A percentile compares a stretch with the other conserved stretches of the same genome.
These are phyloP conservation scores for Rhineura floridana DNA, from an alignment of 2,113 vertebrate genomes.

Conservation along the genomic window DNA sequence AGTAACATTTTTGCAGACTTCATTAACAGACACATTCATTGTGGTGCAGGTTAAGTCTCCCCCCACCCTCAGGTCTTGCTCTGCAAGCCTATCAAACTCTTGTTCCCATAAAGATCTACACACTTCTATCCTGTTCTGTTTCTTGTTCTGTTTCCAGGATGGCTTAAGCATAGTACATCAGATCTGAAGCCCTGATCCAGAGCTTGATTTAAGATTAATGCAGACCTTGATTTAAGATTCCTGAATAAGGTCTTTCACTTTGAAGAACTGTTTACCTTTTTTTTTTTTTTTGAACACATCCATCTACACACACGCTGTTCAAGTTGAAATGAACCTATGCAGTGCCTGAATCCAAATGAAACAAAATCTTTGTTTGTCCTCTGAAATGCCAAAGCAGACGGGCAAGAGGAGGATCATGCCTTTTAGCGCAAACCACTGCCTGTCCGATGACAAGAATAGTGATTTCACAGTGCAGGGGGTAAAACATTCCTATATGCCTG, in stretches of 20 bases:
- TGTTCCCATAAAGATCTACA: not conserved
- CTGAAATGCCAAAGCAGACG: not conserved
- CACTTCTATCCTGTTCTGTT: not conserved
- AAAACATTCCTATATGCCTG: not conserved
- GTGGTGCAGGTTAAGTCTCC: not conserved
- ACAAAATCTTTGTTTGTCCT: not conserved
- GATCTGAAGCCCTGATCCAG: conserved; percentile 43
- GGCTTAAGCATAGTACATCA: conserved; percentile 48
- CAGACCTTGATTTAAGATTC: not conserved
- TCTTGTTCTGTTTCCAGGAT: conserved; percentile 52
- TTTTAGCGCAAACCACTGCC: not conserved
- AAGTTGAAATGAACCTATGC: conserved; percentile 47
- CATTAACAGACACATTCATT: not conserved
- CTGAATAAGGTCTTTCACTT: conserved; percentile 35
- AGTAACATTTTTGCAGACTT: not conserved
- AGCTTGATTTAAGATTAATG: not conserved
- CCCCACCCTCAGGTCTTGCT: not conserved
- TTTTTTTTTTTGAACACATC: conserved; percentile 63
- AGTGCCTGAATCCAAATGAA: conserved; percentile 15
- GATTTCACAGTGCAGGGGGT: not conserved
- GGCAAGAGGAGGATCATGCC: not conserved
- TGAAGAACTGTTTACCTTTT: conserved; percentile 62
- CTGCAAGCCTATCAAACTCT: not conserved
- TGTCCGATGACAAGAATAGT: not conserved
- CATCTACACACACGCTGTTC: conserved; percentile 49